Conservation (phyloP, 2,113 vertebrate genomes). For the Scophthalmus maximus region DNA sequence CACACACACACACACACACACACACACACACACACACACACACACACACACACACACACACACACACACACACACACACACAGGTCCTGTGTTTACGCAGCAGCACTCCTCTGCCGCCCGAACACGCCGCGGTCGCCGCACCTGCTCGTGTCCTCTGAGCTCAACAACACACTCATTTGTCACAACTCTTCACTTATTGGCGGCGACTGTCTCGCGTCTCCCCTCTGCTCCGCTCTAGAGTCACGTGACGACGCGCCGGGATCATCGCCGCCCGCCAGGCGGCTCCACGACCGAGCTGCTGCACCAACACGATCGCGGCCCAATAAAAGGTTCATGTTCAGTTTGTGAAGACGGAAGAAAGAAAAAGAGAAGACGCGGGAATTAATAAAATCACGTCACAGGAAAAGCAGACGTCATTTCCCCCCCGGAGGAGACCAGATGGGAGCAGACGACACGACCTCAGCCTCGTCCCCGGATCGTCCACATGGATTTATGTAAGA, state of each 20-base stretch:
- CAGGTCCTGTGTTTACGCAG: conserved; percentile 73
- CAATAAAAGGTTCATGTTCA: too few species aligned
- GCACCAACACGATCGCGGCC: too few species aligned
- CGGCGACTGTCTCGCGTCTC: neutral
- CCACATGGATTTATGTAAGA: conserved; percentile 79
- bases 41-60: too few species aligned
- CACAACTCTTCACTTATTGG: conserved; percentile 22
- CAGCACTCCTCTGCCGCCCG: conserved; percentile 71
- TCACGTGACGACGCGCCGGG: too few species aligned
- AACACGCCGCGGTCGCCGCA: conserved; percentile 27
- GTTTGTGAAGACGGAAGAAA: too few species aligned
- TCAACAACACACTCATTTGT: conserved; percentile 58
- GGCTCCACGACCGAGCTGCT: too few species aligned
- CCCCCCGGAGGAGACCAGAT: neutral
- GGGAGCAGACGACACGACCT: conserved; percentile 51
- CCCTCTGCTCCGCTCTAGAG: neutral
- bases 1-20: too few species aligned
- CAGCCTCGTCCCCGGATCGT: conserved; percentile 75
- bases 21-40: too few species aligned
- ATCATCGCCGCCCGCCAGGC: too few species aligned
- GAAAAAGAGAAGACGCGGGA: too few species aligned
- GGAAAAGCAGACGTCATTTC: conserved; percentile 53
- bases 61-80: too few species aligned
- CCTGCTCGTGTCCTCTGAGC: conserved; percentile 47
- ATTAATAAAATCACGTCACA: too few species aligned